Percentiles rank a stretch among this genome's conserved stretches.
phyloP scores from a whole-genome alignment of 92 coral and sea anemone species.

The Nematostella vectensis region DNA sequence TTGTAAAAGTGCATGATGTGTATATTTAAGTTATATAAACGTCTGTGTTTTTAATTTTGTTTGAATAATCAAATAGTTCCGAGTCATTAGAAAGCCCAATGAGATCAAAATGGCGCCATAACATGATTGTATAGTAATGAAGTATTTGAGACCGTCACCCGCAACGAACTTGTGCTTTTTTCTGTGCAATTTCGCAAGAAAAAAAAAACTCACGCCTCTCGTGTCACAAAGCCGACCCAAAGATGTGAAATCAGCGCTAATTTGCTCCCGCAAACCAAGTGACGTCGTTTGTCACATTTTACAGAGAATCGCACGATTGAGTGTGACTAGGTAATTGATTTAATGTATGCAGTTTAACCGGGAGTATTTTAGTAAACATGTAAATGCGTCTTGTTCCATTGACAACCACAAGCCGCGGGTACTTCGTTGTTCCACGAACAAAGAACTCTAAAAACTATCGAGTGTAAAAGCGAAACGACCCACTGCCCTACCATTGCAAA shows the following conservation, averaged over 20 bases:
- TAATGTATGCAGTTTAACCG: slow-evolving; percentile 65
- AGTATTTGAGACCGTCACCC: not conserved
- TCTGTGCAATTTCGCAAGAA: too few relatives aligned
- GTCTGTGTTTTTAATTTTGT: not conserved
- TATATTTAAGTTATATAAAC: not conserved
- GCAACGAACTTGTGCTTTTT: too few relatives aligned
- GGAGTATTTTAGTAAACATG: slow-evolving; percentile 47
- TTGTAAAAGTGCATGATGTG: too few relatives aligned
- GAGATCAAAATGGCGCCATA: not conserved
- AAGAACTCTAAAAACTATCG: slow-evolving; percentile 11
- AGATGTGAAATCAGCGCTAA: too few relatives aligned
- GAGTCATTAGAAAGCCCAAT: slow-evolving; percentile 1
- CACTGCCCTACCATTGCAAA: too few relatives aligned
- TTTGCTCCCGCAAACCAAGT: too few relatives aligned
- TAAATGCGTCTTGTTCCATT: slow-evolving; percentile 46
- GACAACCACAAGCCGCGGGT: slow-evolving; percentile 1
- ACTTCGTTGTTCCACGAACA: slow-evolving; percentile 17
- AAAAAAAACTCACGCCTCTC: not conserved
- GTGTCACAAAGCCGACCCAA: not conserved
- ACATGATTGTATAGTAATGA: not conserved
- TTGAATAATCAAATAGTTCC: not conserved
- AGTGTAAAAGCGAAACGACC: too few relatives aligned
- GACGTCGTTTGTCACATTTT: too few relatives aligned
- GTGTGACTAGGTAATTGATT: too few relatives aligned
- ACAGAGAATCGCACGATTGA: too few relatives aligned